These are phyloP conservation scores for Phylloscopus trochilus DNA, from an alignment of 2,113 vertebrate species.

Conservation along the genomic window DNA sequence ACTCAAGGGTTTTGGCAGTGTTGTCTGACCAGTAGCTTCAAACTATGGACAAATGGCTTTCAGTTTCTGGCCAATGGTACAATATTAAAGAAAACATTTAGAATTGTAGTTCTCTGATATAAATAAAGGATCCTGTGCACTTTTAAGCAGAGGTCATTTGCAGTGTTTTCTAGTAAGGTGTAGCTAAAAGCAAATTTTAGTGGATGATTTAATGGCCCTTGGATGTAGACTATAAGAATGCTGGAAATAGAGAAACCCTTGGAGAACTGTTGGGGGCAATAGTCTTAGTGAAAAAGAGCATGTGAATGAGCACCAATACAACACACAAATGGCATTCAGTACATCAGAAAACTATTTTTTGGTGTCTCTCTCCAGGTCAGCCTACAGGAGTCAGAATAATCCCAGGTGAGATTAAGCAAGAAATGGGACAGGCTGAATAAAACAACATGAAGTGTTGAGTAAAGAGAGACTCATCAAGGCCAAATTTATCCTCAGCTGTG, in stretches of 20 bases:
- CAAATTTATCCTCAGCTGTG: slow-evolving; percentile 25
- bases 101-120: not conserved
- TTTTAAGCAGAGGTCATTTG: not conserved
- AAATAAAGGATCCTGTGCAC: not conserved
- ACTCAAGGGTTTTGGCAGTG: not conserved
- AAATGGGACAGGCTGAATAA: not conserved
- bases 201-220: not conserved
- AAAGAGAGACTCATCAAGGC: slow-evolving; percentile 20
- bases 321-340: not conserved
- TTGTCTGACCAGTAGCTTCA: not conserved
- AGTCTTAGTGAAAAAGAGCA: not conserved
- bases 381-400: slow-evolving; percentile 7
- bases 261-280: not conserved
- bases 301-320: not conserved
- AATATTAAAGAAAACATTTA: not conserved
- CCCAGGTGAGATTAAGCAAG: slow-evolving; percentile 2
- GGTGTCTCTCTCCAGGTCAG: not conserved
- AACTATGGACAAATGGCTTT: not conserved
- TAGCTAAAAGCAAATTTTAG: slow-evolving; percentile 8
- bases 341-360: not conserved
- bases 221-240: not conserved
- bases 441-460: slow-evolving; percentile 30
- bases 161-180: not conserved
- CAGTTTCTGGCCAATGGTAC: not conserved
- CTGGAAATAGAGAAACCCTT: not conserved